Conservation (phyloP, 2,797 vertebrate species). For the Chromobotia macracanthus region DNA sequence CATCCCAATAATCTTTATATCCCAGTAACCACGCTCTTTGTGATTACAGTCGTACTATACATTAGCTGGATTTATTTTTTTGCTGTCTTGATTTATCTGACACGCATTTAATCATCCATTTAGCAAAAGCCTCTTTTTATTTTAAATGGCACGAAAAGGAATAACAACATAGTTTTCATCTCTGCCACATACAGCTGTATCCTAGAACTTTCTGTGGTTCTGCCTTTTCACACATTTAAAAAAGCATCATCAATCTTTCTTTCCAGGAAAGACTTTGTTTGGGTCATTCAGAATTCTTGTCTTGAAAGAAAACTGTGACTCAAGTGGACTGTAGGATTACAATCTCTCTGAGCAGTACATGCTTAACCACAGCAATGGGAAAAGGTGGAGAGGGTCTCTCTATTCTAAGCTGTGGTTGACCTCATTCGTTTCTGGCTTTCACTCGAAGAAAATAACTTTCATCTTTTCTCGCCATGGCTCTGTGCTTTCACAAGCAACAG, state of each 20-base stretch:
- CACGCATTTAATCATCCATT: slow-evolving; percentile 12
- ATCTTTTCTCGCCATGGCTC: slow-evolving; percentile 45
- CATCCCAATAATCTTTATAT: background rate
- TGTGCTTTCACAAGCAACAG: slow-evolving; percentile 35
- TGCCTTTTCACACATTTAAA: slow-evolving; percentile 39
- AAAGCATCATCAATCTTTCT: slow-evolving; percentile 32
- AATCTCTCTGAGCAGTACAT: slow-evolving; percentile 40
- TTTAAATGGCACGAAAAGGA: background rate
- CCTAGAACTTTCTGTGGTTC: slow-evolving; percentile 8
- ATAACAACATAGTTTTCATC: background rate
- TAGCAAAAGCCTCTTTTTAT: background rate
- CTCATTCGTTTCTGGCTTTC: slow-evolving; percentile 42
- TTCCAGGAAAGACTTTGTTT: slow-evolving; percentile 37
- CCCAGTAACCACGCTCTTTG: background rate
- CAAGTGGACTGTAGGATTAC: slow-evolving; percentile 53
- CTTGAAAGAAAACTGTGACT: slow-evolving; percentile 48
- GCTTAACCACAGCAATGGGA: slow-evolving; percentile 41
- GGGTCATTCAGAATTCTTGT: slow-evolving; percentile 43
- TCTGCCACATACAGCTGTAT: background rate
- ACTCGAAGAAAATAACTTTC: slow-evolving; percentile 53
- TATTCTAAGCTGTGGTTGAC: slow-evolving; percentile 56
- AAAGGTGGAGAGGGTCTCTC: slow-evolving; percentile 39
- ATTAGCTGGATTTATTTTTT: background rate
- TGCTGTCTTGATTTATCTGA: background rate
- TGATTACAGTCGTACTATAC: background rate